Evolutionary conservation across 2,888 invertebrate species (phyloP).

Genomic region (Reticulitermes lucifugus): DNA sequence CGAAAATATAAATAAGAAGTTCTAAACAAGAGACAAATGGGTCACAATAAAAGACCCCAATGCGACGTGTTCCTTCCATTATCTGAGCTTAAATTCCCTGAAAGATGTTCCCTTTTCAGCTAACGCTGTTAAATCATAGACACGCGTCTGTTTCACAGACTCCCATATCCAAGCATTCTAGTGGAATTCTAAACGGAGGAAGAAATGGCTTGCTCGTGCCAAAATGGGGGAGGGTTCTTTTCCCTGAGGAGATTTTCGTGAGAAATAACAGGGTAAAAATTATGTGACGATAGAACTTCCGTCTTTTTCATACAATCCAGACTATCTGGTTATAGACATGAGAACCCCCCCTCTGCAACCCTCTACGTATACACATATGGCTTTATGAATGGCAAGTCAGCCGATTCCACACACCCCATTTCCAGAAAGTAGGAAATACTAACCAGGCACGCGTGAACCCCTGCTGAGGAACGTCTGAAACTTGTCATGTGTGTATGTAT

Average conservation of each 20-base stretch:
- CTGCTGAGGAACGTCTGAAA: background rate
- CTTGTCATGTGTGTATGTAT: background rate
- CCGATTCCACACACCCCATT: conserved; percentile 26
- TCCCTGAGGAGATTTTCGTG: background rate
- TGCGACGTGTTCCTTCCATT: background rate
- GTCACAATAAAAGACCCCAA: conserved; percentile 4
- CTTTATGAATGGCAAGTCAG: conserved; percentile 31
- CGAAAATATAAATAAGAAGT: too few relatives aligned
- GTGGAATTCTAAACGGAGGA: conserved; percentile 25
- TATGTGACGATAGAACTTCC: conserved; percentile 48
- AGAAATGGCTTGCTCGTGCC: conserved; percentile 25
- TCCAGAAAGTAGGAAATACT: conserved; percentile 36
- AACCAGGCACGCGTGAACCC: conserved; percentile 13
- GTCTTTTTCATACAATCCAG: conserved; percentile 47
- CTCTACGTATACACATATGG: background rate
- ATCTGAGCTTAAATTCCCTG: conserved; percentile 26
- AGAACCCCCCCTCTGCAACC: conserved; percentile 15
- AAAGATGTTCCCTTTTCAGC: background rate
- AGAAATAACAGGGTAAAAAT: conserved; percentile 15
- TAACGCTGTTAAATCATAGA: conserved; percentile 35
- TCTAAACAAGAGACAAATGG: conserved; percentile 27
- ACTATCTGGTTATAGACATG: conserved; percentile 39
- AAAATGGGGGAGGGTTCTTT: conserved; percentile 16
- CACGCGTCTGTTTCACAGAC: background rate
- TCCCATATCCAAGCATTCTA: background rate